These are phyloP conservation scores for Nebria salina DNA, from an alignment of 2,888 invertebrate species.

Conservation along the genomic window DNA sequence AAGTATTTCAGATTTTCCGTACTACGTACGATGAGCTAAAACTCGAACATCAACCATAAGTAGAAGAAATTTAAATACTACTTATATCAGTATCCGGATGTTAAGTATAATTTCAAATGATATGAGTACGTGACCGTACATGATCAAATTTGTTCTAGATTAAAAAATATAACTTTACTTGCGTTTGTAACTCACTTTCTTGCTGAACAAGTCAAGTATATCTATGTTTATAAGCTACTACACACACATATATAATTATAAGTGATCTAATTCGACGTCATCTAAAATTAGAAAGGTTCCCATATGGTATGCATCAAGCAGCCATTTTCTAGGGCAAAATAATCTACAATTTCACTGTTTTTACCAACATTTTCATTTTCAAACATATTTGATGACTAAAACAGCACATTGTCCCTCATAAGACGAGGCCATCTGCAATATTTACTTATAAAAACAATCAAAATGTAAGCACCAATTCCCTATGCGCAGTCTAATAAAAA, in stretches of 20 bases:
- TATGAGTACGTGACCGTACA: not conserved
- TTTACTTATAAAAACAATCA: too few relatives aligned
- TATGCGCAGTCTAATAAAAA: too few relatives aligned
- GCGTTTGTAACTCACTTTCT: slow-evolving; percentile 1
- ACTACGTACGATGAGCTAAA: not conserved
- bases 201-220: not conserved
- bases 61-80: not conserved
- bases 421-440: too few relatives aligned
- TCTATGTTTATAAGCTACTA: not conserved
- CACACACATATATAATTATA: slow-evolving; percentile 10
- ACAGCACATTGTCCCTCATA: too few relatives aligned
- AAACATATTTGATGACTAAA: not conserved
- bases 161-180: not conserved
- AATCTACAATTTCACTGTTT: not conserved
- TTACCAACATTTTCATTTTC: not conserved
- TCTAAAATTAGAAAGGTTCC: slow-evolving; percentile 18
- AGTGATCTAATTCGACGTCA: slow-evolving; percentile 7
- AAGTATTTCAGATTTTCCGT: too few relatives aligned
- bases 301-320: not conserved
- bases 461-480: too few relatives aligned
- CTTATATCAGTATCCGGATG: not conserved
- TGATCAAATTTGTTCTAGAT: slow-evolving; percentile 1
- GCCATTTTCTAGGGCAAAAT: slow-evolving; percentile 25
- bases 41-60: too few relatives aligned
- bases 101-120: not conserved